Evolutionary conservation across 1,140 invertebrate species (phyloP).

Genomic region (Drosophila cardini): DNA sequence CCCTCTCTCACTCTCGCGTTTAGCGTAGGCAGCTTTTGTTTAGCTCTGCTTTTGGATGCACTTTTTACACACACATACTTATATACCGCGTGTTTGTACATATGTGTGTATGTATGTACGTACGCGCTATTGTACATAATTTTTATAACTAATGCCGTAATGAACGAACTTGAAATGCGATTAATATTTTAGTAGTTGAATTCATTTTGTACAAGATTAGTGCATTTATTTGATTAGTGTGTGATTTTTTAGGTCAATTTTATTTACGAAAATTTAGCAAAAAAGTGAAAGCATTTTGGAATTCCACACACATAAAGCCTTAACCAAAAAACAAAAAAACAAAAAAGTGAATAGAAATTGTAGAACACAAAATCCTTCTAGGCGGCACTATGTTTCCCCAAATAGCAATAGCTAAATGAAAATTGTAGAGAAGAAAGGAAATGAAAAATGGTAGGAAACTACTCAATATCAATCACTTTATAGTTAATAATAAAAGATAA

Average conservation of each 20-base stretch:
- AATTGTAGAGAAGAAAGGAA: slow-evolving; percentile 5
- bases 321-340: slow-evolving; percentile 29
- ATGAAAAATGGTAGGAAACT: slow-evolving; percentile 2
- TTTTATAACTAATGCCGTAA: slow-evolving; percentile 40
- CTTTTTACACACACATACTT: slow-evolving; percentile 54
- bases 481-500: slow-evolving; percentile 57
- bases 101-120: background rate
- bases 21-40: slow-evolving; percentile 68
- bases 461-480: slow-evolving; percentile 41
- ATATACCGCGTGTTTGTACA: slow-evolving; percentile 28
- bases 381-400: slow-evolving; percentile 31
- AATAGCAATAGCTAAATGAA: slow-evolving; percentile 30
- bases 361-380: slow-evolving; percentile 23
- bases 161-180: slow-evolving; percentile 25
- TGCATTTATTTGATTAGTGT: slow-evolving; percentile 57
- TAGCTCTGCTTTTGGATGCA: slow-evolving; percentile 74
- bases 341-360: slow-evolving; percentile 4
- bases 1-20: slow-evolving; percentile 19
- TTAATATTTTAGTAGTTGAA: slow-evolving; percentile 41
- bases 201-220: slow-evolving; percentile 54
- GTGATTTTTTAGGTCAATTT: slow-evolving; percentile 67
- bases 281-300: slow-evolving; percentile 31
- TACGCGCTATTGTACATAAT: slow-evolving; percentile 61
- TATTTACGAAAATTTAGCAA: slow-evolving; percentile 53
- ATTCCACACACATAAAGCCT: slow-evolving; percentile 37